These are phyloP conservation scores for Thamnophis elegans DNA, from an alignment of 2,797 vertebrate genomes.

Conservation along the genomic window DNA sequence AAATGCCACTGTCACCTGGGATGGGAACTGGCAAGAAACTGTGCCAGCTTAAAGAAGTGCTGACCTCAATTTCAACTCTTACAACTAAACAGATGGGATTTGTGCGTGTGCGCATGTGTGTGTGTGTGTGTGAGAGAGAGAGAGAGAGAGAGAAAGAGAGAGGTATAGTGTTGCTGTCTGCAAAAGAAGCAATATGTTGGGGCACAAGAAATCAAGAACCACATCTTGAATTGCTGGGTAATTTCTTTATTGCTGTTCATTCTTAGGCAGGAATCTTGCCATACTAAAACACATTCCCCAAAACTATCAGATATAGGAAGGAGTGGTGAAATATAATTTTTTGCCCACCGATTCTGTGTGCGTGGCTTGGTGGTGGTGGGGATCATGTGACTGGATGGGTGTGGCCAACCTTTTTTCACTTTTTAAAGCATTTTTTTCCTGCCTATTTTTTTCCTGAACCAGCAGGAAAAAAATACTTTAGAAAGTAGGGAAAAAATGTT, in stretches of 20 bases:
- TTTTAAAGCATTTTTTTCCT: too few species aligned
- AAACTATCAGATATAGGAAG: neutral
- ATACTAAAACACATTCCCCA: neutral
- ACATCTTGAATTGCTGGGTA: neutral
- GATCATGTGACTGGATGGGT: too few species aligned
- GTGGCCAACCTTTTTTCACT: too few species aligned
- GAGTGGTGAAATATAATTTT: too few species aligned
- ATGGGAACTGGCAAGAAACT: neutral
- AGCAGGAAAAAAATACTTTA: too few species aligned
- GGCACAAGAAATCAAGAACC: neutral
- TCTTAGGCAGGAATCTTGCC: neutral
- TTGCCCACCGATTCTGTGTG: too few species aligned
- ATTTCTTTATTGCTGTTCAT: neutral
- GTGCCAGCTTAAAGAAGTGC: neutral
- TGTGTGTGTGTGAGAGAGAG: too few species aligned
- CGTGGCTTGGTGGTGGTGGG: too few species aligned
- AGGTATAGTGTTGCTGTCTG: neutral
- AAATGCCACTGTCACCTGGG: neutral
- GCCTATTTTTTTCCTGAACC: too few species aligned
- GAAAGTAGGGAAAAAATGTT: too few species aligned
- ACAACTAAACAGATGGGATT: neutral
- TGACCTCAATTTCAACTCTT: neutral
- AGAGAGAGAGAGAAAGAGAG: rapidly evolving
- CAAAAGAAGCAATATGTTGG: neutral
- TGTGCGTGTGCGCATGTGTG: neutral